phyloP scores from a whole-genome alignment of 2,888 invertebrate species.

The Abrostola triplasia region DNA sequence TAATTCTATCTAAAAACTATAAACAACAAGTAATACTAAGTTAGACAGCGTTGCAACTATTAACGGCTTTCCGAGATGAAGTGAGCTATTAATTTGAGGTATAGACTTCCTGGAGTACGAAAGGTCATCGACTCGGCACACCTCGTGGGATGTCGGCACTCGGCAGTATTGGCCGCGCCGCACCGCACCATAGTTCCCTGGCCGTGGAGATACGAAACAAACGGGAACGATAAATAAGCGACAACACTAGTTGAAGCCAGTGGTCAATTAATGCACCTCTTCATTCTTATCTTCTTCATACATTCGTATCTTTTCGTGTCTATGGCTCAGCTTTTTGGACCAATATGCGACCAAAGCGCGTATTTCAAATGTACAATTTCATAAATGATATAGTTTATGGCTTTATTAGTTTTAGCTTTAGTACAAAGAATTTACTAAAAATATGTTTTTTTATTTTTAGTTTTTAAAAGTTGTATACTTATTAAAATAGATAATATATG shows the following conservation, averaged over 20 bases:
- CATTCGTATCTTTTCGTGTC: no score
- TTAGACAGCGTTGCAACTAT: slow-evolving; percentile 45
- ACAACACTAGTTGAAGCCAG: slow-evolving; percentile 9
- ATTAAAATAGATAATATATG: no score
- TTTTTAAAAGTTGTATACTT: no score
- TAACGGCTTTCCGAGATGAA: slow-evolving; percentile 58
- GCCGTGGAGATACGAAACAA: slow-evolving; percentile 54
- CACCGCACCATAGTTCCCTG: slow-evolving; percentile 68
- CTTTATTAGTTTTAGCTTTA: no score
- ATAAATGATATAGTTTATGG: no score
- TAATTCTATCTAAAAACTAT: slow-evolving; percentile 17
- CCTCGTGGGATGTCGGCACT: slow-evolving; percentile 79
- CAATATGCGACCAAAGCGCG: no score
- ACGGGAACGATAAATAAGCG: slow-evolving; percentile 44
- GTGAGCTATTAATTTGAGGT: slow-evolving; percentile 78
- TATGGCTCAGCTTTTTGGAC: no score
- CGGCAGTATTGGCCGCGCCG: slow-evolving; percentile 42
- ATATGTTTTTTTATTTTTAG: no score
- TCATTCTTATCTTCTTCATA: no score
- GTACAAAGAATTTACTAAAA: no score
- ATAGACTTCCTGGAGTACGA: slow-evolving; percentile 73
- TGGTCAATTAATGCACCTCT: background rate
- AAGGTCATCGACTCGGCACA: slow-evolving; percentile 75
- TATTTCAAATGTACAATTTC: no score
- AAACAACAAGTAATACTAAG: slow-evolving; percentile 23